Evolutionary conservation across 2,797 vertebrate genomes (phyloP), one percentile per base, ranked within the genome.

Genomic region (Labeo calbasu): DNA sequence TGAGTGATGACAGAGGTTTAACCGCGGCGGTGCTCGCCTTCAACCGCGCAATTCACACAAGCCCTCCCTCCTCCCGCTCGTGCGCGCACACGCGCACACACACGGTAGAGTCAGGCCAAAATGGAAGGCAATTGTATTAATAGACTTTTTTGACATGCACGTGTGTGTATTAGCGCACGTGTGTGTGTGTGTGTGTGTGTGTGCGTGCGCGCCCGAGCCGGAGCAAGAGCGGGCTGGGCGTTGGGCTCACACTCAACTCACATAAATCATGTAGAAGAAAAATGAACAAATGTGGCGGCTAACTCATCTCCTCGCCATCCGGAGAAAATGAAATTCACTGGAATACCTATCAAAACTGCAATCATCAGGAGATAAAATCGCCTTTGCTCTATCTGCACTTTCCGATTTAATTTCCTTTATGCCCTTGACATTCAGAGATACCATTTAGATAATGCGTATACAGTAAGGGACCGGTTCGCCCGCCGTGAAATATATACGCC

Each of bases 391-490:
- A 99, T 98, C 97, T 98, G 97, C 97, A 98, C 97, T 98, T 98
- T 98, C 98, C 97, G 97, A 99, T 99, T 99, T 99, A 98, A 99
- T 99, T 99, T 99, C 97, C 97, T 98, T 97, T 97, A 96, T 98
- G 98, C 97, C 98, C 98, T 99, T 99, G 98, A 99, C 97, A 99
- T 97, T 96, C 96, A 97, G 96, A 95, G 97, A 98, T 99, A 98
- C 96, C 97, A 98, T 99, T 98, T 98, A 98, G 98, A 99, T 98
- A 97, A 98, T 98, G 96, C 96, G 94, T 96, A 96, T 95, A 96
- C 93, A 97, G 97, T 98, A 97, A 96, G 95, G 92, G 95, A 97
- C 96, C 95, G 95, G 96, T 97, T 97, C 93, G 93, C 95, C 93
- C 91, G 91, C 94, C 95, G 94, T 98, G 96, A 79, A n/a, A 50